phyloP scores from a whole-genome alignment of 2,113 vertebrate species.

The Salminus brasiliensis region DNA sequence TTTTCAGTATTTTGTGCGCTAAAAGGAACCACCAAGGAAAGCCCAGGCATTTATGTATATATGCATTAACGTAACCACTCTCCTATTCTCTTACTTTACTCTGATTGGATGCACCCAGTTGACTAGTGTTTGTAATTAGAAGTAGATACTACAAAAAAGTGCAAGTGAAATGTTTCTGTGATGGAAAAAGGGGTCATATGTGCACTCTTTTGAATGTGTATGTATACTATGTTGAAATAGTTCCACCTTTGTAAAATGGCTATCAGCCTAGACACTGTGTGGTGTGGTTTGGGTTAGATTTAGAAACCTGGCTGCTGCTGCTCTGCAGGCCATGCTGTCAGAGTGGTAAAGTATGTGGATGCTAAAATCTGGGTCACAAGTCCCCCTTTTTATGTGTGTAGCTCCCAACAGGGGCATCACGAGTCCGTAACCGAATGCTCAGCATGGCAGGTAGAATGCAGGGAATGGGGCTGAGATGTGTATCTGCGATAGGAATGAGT shows the following conservation, averaged over 20 bases:
- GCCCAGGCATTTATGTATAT: too few relatives aligned
- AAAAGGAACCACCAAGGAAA: too few relatives aligned
- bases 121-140: too few relatives aligned
- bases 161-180: too few relatives aligned
- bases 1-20: too few relatives aligned
- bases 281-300: background rate
- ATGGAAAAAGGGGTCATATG: too few relatives aligned
- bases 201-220: too few relatives aligned
- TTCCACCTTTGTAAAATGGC: background rate
- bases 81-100: too few relatives aligned
- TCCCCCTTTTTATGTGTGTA: constrained; percentile 55
- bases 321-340: constrained; percentile 47
- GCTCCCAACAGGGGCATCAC: constrained; percentile 54
- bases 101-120: too few relatives aligned
- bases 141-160: too few relatives aligned
- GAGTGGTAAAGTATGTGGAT: constrained; percentile 57
- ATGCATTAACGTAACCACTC: too few relatives aligned
- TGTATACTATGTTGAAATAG: too few relatives aligned
- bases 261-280: background rate
- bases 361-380: constrained; percentile 69
- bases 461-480: background rate
- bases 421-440: constrained; percentile 39
- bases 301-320: background rate
- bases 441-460: constrained; percentile 31
- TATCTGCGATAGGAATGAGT: constrained; percentile 13